Percentiles rank a stretch among this genome's conserved stretches.
phyloP scores from a whole-genome alignment of 2,797 vertebrate species.

The Macropus fuliginosus region DNA sequence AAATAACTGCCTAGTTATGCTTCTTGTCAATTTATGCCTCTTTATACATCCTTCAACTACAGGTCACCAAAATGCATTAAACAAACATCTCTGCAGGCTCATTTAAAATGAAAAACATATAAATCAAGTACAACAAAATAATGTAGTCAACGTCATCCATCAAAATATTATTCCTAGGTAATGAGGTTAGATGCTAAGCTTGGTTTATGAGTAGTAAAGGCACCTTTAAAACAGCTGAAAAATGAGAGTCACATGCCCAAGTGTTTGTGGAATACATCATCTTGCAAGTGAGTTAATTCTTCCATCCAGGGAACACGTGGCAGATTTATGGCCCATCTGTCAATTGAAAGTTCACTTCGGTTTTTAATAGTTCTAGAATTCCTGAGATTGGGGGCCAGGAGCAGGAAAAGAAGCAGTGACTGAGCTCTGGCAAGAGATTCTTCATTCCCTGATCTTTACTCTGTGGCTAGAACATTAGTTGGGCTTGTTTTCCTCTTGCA shows the following conservation, averaged over 20 bases:
- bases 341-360: not conserved
- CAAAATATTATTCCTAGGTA: not conserved
- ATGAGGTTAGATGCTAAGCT: constrained; percentile 5
- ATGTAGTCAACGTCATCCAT: constrained; percentile 29
- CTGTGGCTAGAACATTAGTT: not conserved
- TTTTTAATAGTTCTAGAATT: constrained; percentile 30
- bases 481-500: not conserved
- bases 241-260: not conserved
- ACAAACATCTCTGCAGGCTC: constrained; percentile 16
- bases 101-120: constrained; percentile 47
- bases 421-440: not conserved
- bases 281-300: constrained; percentile 7
- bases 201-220: not conserved
- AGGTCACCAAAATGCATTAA: constrained; percentile 48
- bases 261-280: constrained; percentile 16
- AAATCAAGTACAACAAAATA: constrained; percentile 33
- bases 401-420: not conserved
- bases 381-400: not conserved
- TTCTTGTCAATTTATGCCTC: not conserved
- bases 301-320: not conserved
- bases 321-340: constrained; percentile 35
- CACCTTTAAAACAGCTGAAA: not conserved
- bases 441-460: not conserved
- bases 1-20: not conserved
- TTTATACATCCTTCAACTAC: constrained; percentile 5